These are phyloP conservation scores for Dromiciops gliroides DNA, from an alignment of 2,113 vertebrate genomes.

Conservation along the genomic window DNA sequence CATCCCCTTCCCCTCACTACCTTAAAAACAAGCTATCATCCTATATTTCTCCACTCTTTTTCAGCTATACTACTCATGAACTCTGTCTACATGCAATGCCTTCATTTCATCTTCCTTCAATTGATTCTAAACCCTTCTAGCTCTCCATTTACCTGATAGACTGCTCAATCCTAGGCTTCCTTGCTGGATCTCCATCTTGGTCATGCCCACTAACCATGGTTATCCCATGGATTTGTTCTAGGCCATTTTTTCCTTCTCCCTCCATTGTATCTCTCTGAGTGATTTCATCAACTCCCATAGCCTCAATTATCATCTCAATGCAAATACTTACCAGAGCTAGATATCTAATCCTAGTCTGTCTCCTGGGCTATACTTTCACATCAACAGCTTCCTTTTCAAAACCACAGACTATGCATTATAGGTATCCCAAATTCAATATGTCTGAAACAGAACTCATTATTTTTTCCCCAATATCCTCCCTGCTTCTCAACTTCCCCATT, in stretches of 20 bases:
- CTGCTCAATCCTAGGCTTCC: neutral
- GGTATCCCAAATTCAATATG: neutral
- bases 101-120: no score
- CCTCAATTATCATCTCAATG: neutral
- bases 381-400: neutral
- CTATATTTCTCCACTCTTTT: neutral
- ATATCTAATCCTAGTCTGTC: neutral
- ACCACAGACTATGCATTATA: neutral
- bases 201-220: neutral
- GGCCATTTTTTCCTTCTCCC: neutral
- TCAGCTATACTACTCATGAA: neutral
- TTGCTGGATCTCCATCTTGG: neutral
- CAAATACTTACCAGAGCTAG: neutral
- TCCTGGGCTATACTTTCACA: neutral
- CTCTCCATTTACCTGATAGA: neutral
- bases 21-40: neutral
- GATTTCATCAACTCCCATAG: neutral
- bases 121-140: no score
- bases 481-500: neutral
- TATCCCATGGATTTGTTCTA: neutral
- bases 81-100: neutral
- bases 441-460: neutral
- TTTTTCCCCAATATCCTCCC: neutral
- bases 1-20: neutral
- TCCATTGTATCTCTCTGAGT: neutral